These are phyloP conservation scores for Philypnodon macrostomus DNA, from an alignment of 2,797 vertebrate genomes.

Conservation along the genomic window DNA sequence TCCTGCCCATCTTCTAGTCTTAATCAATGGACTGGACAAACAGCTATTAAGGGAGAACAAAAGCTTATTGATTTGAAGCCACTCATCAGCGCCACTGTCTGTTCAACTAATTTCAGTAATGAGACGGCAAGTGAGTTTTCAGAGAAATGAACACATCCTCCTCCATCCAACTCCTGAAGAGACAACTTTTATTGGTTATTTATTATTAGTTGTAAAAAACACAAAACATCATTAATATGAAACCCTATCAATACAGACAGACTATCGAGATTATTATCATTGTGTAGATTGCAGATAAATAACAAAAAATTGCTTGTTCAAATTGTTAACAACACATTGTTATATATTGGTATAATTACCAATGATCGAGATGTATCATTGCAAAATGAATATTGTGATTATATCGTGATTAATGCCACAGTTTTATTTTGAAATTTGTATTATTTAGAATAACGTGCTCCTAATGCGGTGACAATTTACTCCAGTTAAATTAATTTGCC, in stretches of 20 bases:
- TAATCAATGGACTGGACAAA: slow-evolving; percentile 77
- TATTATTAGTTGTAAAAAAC: too few relatives aligned
- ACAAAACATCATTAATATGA: too few relatives aligned
- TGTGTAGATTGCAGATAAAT: too few relatives aligned
- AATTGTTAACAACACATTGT: too few relatives aligned
- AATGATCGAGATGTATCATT: too few relatives aligned
- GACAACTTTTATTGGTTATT: slow-evolving; percentile 23
- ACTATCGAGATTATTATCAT: too few relatives aligned
- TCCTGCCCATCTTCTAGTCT: slow-evolving; percentile 59
- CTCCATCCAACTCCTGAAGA: slow-evolving; percentile 4
- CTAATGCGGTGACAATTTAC: slow-evolving; percentile 72
- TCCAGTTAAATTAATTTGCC: slow-evolving; percentile 81
- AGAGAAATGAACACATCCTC: neutral
- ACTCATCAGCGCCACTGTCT: slow-evolving; percentile 64
- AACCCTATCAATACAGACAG: too few relatives aligned
- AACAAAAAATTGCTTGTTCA: too few relatives aligned
- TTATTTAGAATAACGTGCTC: slow-evolving; percentile 43
- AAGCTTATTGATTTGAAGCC: slow-evolving; percentile 68
- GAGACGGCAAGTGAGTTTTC: slow-evolving; percentile 60
- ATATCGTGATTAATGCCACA: slow-evolving; percentile 24
- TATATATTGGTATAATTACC: too few relatives aligned
- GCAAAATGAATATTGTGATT: too few relatives aligned
- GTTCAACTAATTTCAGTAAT: slow-evolving; percentile 67
- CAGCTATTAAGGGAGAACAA: slow-evolving; percentile 73
- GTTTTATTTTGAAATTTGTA: slow-evolving; percentile 38